Percentiles rank a stretch among this genome's conserved stretches.
These are phyloP conservation scores for Physella acuta DNA, from an alignment of 1,140 invertebrate species.

Conservation along the genomic window DNA sequence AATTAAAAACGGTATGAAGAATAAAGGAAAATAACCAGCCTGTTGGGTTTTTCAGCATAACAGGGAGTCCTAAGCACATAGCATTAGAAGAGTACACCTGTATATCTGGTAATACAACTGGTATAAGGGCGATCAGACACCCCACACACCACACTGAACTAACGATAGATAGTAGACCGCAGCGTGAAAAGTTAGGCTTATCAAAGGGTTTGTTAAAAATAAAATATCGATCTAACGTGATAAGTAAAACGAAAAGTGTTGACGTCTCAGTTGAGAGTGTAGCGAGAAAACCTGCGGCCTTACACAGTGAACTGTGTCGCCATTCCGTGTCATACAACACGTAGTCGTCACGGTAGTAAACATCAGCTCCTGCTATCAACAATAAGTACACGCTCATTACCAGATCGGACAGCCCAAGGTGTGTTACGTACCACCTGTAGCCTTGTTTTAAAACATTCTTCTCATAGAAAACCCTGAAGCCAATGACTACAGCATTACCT, in stretches of 20 bases:
- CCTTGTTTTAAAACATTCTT: background rate
- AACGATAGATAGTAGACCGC: conserved; percentile 10
- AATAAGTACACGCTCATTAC: conserved; percentile 49
- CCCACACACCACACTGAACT: conserved; percentile 25
- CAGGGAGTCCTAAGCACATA: conserved; percentile 38
- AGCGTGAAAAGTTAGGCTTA: conserved; percentile 21
- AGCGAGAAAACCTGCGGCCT: no score
- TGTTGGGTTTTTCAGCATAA: conserved; percentile 23
- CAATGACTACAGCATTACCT: conserved; percentile 34
- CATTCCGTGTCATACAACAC: no score
- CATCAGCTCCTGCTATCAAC: conserved; percentile 43
- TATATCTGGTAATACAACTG: conserved; percentile 30
- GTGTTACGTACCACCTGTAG: conserved; percentile 35
- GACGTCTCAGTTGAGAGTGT: conserved; percentile 44
- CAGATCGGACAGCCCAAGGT: conserved; percentile 49
- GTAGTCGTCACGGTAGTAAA: no score
- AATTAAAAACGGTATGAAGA: conserved; percentile 35
- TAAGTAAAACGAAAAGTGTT: no score
- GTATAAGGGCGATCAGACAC: conserved; percentile 29
- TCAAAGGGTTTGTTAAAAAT: conserved; percentile 40
- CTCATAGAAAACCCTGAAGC: conserved; percentile 23
- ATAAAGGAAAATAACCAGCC: conserved; percentile 34
- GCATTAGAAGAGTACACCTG: conserved; percentile 33
- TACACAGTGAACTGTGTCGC: no score
- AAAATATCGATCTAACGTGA: no score